A percentile compares a stretch with the other conserved stretches of the same genome.
Evolutionary conservation across 2,888 invertebrate genomes (phyloP).

Genomic region (Deroplatys truncata): DNA sequence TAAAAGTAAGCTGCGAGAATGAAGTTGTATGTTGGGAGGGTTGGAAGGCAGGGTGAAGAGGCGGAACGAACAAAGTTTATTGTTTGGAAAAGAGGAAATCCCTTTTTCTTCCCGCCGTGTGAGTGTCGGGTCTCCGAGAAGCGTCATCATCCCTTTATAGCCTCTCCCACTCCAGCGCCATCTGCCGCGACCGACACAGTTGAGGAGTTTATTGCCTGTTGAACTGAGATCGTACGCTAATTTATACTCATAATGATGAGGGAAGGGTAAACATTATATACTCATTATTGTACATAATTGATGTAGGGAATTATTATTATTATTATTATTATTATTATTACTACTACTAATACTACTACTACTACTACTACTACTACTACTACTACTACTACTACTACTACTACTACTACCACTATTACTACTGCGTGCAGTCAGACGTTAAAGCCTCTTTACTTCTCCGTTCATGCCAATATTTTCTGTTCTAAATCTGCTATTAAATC

Average conservation of each 20-base stretch:
- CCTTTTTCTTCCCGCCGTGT: not conserved
- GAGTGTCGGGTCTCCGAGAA: not conserved
- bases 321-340: too few relatives aligned
- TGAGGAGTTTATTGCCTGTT: not conserved
- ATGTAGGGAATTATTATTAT: too few relatives aligned
- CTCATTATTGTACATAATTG: too few relatives aligned
- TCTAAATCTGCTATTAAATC: too few relatives aligned
- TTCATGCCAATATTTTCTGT: too few relatives aligned
- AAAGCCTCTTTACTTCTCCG: too few relatives aligned
- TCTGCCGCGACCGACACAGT: not conserved
- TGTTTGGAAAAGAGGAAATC: constrained; percentile 20
- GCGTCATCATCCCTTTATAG: constrained; percentile 11
- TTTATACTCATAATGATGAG: not conserved
- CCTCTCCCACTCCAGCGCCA: not conserved
- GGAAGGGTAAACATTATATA: too few relatives aligned
- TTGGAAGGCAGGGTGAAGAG: not conserved
- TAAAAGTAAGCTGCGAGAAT: constrained; percentile 15
- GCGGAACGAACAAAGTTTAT: constrained; percentile 14
- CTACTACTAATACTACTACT: too few relatives aligned
- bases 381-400: too few relatives aligned
- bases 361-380: too few relatives aligned
- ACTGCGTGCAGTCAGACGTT: too few relatives aligned
- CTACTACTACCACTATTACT: too few relatives aligned
- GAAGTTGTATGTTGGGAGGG: constrained; percentile 18
- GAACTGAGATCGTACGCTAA: not conserved